Evolutionary conservation across 2,888 invertebrate genomes (phyloP), one percentile per base, ranked within the genome.

Genomic region (Ophioninae sp.): DNA sequence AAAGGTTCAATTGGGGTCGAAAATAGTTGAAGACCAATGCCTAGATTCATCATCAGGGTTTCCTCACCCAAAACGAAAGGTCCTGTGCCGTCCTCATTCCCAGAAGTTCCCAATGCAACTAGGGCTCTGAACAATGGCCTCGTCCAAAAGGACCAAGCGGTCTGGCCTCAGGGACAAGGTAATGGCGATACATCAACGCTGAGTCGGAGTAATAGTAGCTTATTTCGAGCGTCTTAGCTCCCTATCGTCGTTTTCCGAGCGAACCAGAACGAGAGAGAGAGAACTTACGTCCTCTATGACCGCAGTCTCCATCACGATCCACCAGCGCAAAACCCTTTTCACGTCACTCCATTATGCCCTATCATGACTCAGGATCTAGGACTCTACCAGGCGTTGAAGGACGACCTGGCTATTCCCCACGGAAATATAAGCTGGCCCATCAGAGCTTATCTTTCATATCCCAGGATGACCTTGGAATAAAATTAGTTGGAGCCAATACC

Each of bases 151-250:
- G 51, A 23, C 68, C 13, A 44, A 56, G 65, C 51, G 41, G 30
- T 51, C n/a, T 61, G 77, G 68, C 77, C 77, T 73, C 63, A 68
- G 51, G 37, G 75, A 71, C 64, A 23, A 37, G 39, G 23, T 22
- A 10, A 61, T 23, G 68, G 44, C 72, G 72, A 84, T 84, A 82
- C 80, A 84, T 85, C 81, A 81, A 81, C 81, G 85, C 79, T 85
- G 81, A 86, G 85, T 84, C 71, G 71, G 83, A 86, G 85, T 86
- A 85, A 87, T 86, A 81, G 85, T 69, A 71, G 85, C 86, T 87
- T 86, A 85, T 81, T 81, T 61, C 79, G 71, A 74, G 76, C 77
- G 77, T 77, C 81, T 82, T 78, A 73, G 77, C 81, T 63, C 65
- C 72, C 81, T 67, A 78, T 73, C 81, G 41, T 67, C 73, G 68